These are phyloP conservation scores for Lophochroa leadbeateri DNA, from an alignment of 2,113 vertebrate genomes.

Conservation along the genomic window DNA sequence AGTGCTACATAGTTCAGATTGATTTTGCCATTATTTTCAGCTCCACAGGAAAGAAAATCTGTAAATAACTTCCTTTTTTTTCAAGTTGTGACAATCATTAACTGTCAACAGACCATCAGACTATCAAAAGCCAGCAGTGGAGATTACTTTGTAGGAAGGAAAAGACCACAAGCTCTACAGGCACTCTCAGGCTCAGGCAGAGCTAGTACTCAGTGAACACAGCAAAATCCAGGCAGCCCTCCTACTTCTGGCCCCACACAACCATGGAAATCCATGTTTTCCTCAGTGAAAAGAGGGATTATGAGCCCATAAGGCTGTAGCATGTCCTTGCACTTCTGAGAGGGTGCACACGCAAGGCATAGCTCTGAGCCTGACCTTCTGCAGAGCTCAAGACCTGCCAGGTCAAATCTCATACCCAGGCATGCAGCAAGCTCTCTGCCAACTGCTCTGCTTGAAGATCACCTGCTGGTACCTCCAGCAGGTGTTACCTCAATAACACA, in stretches of 20 bases:
- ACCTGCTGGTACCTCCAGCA: not conserved
- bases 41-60: not conserved
- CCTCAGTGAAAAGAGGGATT: not conserved
- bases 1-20: not conserved
- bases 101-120: not conserved
- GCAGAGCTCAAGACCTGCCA: not conserved
- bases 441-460: not conserved
- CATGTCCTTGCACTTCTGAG: not conserved
- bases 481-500: not conserved
- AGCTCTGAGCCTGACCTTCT: not conserved
- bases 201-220: not conserved
- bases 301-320: not conserved
- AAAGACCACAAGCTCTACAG: not conserved
- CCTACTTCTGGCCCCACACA: not conserved
- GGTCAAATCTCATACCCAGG: not conserved
- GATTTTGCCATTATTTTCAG: constrained; percentile 44
- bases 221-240: not conserved
- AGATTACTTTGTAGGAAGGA: not conserved
- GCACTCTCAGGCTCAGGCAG: not conserved
- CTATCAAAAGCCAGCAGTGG: not conserved
- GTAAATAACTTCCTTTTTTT: not conserved
- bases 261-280: not conserved
- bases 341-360: not conserved
- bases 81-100: not conserved
- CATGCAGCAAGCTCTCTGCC: not conserved